Percentiles rank a stretch among this genome's conserved stretches.
Conservation (phyloP, 2,113 vertebrate species). For the Neotragus pygmaeus region DNA sequence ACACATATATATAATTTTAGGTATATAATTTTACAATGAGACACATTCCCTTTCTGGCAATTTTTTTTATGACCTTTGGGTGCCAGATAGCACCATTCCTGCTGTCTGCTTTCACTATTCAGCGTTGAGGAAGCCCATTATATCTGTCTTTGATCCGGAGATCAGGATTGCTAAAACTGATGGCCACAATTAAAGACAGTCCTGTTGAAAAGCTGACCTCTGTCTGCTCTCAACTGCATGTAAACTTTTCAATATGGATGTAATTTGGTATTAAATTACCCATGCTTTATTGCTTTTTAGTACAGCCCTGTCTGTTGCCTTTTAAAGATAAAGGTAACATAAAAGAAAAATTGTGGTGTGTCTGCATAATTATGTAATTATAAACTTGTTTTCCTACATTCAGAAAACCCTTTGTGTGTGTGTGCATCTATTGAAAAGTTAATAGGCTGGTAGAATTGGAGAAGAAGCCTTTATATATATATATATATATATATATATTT, state of each 20-base stretch:
- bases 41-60: conserved; percentile 66
- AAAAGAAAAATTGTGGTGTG: conserved; percentile 83
- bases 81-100: conserved; percentile 76
- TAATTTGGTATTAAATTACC: conserved; percentile 96
- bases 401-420: conserved; percentile 74
- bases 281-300: conserved; percentile 93
- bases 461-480: conserved; percentile 26
- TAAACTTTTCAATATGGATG: conserved; percentile 96
- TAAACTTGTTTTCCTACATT: conserved; percentile 81
- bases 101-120: conserved; percentile 80
- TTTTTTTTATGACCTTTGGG: conserved; percentile 79
- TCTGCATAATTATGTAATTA: conserved; percentile 84
- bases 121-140: conserved; percentile 77
- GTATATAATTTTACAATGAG: conserved; percentile 67
- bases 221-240: conserved; percentile 87
- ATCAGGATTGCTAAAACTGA: conserved; percentile 83
- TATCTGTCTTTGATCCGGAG: conserved; percentile 85
- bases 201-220: conserved; percentile 86
- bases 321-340: conserved; percentile 83
- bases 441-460: conserved; percentile 50
- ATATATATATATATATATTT: neutral
- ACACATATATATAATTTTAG: conserved; percentile 5
- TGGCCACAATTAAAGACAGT: conserved; percentile 87
- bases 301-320: conserved; percentile 82
- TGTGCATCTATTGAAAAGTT: conserved; percentile 66